Evolutionary conservation across 2,113 vertebrate species (phyloP), one percentile per base, ranked within the genome.

Genomic region (Tupaia chinensis): DNA sequence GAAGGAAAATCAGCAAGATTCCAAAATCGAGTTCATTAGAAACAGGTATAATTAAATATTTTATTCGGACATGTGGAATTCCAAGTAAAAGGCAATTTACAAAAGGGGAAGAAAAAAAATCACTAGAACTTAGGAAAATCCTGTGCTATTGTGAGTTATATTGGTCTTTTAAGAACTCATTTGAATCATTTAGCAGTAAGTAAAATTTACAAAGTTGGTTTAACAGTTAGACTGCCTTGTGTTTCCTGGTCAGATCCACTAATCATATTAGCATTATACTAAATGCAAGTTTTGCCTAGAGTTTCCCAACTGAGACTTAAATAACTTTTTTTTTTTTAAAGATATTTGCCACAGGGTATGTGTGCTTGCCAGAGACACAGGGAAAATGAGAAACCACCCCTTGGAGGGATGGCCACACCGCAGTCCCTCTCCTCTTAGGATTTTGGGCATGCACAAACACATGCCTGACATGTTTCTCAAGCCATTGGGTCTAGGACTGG

Each of bases 251-350:
- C 23, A 56, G 14, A 19, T 66, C 78, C 7, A 61, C 66, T 93
- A 66, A 34, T 79, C 44, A 54, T 29, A 84, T 60, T 87, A 80
- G 6, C 22, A 61, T 89, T 77, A 77, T 17, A 87, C 58, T 61
- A 89, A 85, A 70, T 34, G 25, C 80, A 54, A 70, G 1, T 86
- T 95, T 66, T 97, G 66, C 56, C 60, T 94, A 73, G 34, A 70
- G 92, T 89, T 96, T 91, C 25, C 78, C 3, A 89, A 79, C 25
- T 53, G 16, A 84, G 23, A 82, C 9, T n/a, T 13, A 9, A 44
- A 44, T 44, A 44, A 3, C 5, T 44, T 44, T 44, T 44, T 44
- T 44, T 44, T 44, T 44, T 44, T 44, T 44, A 3, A 44, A 44
- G 44, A 44, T 44, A 44, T 44, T 44, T 44, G 44, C 44, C 44